These are phyloP conservation scores for Cephus pygmeus DNA, from an alignment of 2,888 invertebrate species.

Conservation along the genomic window DNA sequence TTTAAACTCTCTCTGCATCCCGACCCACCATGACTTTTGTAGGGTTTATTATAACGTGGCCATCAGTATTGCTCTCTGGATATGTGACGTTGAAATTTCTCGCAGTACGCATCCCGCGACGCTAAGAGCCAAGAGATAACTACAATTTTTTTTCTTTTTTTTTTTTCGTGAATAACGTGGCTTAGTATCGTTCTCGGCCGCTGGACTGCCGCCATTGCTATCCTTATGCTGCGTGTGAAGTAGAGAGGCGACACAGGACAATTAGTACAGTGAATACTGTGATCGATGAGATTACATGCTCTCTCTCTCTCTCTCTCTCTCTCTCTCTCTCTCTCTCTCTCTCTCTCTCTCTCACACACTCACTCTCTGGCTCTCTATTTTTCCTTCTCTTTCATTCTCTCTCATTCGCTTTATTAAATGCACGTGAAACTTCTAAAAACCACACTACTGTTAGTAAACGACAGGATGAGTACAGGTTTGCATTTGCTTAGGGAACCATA, in stretches of 20 bases:
- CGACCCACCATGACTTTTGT: neutral
- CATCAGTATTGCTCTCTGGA: neutral
- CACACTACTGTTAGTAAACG: neutral
- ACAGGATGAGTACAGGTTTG: neutral
- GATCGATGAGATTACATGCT: neutral
- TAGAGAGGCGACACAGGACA: slow-evolving; percentile 61
- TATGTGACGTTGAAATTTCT: neutral
- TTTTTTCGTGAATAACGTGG: neutral
- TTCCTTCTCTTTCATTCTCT: too few relatives aligned
- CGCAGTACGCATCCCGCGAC: neutral
- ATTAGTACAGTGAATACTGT: slow-evolving; percentile 48
- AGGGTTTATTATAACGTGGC: neutral
- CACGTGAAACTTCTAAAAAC: neutral
- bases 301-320: neutral
- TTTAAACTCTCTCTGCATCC: neutral
- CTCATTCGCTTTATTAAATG: neutral
- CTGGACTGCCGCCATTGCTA: slow-evolving; percentile 49
- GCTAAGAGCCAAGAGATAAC: neutral
- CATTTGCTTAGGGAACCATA: neutral
- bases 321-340: neutral
- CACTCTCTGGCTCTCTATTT: too few relatives aligned
- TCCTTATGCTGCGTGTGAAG: slow-evolving; percentile 65
- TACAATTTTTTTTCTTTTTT: neutral
- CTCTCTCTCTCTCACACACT: neutral
- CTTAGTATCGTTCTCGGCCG: slow-evolving; percentile 33